Conservation (phyloP, 2,113 vertebrate species). For the Rallus limicola region DNA sequence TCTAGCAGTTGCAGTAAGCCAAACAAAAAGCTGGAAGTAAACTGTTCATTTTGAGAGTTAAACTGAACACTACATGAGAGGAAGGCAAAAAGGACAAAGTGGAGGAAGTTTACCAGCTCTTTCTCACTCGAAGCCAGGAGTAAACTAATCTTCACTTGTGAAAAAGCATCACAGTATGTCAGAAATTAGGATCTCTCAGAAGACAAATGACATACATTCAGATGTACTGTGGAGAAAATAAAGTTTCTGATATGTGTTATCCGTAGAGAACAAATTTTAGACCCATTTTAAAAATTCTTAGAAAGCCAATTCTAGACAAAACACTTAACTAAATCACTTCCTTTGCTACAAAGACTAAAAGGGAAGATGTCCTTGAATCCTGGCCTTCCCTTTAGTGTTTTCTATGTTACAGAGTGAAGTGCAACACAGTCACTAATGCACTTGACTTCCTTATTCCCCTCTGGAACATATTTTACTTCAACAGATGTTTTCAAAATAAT, state of each 20-base stretch:
- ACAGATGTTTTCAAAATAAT: slow-evolving; percentile 80
- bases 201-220: neutral
- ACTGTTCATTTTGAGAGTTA: neutral
- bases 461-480: slow-evolving; percentile 67
- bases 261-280: neutral
- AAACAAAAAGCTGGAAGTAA: neutral
- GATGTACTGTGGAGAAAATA: neutral
- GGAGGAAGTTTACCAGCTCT: neutral
- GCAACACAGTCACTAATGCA: slow-evolving; percentile 43
- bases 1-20: neutral
- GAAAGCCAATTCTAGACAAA: neutral
- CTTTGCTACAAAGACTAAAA: neutral
- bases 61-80: neutral
- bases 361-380: neutral
- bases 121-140: neutral
- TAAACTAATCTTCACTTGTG: neutral
- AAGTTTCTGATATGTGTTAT: neutral
- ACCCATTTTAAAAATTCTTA: neutral
- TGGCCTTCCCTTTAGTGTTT: slow-evolving; percentile 25
- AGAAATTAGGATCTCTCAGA: neutral
- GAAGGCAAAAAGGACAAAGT: neutral
- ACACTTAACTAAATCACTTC: neutral
- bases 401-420: neutral
- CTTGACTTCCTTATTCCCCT: slow-evolving; percentile 63
- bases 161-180: neutral